Conservation (phyloP, 2,113 vertebrate genomes). For the Poeciliopsis retropinna region DNA sequence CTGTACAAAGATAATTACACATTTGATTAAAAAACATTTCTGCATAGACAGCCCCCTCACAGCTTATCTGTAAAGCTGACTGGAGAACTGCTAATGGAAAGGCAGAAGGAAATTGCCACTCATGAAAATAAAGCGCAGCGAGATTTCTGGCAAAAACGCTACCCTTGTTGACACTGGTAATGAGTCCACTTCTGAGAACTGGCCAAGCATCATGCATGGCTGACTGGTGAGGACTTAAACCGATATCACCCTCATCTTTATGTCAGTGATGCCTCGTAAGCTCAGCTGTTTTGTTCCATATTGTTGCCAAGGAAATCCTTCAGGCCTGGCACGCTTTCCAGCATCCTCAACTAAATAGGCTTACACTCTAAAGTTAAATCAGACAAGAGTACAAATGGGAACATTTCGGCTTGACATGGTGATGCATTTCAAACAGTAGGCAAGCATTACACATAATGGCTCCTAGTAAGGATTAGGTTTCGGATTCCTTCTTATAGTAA, state of each 20-base stretch:
- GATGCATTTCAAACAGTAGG: conserved; percentile 62
- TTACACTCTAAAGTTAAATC: conserved; percentile 20
- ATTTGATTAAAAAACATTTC: conserved; percentile 20
- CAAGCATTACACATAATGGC: conserved; percentile 59
- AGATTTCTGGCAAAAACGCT: conserved; percentile 7
- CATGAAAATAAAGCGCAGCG: conserved; percentile 7
- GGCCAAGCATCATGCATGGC: conserved; percentile 25
- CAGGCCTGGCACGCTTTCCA: conserved; percentile 7
- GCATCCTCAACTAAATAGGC: conserved; percentile 11
- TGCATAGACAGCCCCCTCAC: conserved; percentile 3
- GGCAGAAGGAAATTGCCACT: conserved; percentile 26
- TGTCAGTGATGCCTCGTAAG: conserved; percentile 14
- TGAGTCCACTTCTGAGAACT: conserved; percentile 16
- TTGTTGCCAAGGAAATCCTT: background rate
- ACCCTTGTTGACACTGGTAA: conserved; percentile 24
- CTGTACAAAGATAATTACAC: background rate
- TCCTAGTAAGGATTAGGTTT: conserved; percentile 55
- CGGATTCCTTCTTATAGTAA: conserved; percentile 59
- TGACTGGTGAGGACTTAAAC: conserved; percentile 18
- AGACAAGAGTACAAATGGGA: conserved; percentile 40
- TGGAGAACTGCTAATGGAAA: background rate
- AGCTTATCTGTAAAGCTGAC: conserved; percentile 12
- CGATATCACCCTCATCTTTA: conserved; percentile 7
- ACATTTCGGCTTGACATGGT: conserved; percentile 20
- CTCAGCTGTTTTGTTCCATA: conserved; percentile 4